phyloP scores from a whole-genome alignment of 2,888 invertebrate genomes.

The Lathronympha strigana region DNA sequence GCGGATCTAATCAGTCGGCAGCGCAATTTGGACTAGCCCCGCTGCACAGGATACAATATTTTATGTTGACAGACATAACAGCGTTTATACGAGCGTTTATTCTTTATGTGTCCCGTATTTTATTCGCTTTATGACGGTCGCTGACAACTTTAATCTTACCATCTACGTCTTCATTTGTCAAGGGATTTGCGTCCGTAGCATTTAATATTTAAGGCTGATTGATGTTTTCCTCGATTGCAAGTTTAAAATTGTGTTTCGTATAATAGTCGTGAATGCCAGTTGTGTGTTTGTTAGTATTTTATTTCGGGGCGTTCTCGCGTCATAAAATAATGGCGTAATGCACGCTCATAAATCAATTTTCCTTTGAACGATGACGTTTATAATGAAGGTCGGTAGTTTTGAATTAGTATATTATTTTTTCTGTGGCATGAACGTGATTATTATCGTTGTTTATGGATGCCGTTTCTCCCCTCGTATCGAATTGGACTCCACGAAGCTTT shows the following conservation, averaged over 20 bases:
- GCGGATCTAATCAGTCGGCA: slow-evolving; percentile 70
- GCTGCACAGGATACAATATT: slow-evolving; percentile 82
- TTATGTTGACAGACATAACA: slow-evolving; percentile 84
- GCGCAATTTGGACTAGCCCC: slow-evolving; percentile 77
- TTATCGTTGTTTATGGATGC: slow-evolving; percentile 64
- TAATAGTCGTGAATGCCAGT: slow-evolving; percentile 83
- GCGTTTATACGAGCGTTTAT: slow-evolving; percentile 83
- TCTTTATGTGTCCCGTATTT: slow-evolving; percentile 83
- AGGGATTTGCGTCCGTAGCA: slow-evolving; percentile 54
- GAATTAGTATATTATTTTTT: slow-evolving; percentile 67
- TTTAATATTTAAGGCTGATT: slow-evolving; percentile 44
- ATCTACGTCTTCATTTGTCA: slow-evolving; percentile 41
- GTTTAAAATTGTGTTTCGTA: slow-evolving; percentile 57
- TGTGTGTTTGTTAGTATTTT: slow-evolving; percentile 84
- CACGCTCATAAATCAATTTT: slow-evolving; percentile 81
- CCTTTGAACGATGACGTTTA: slow-evolving; percentile 79
- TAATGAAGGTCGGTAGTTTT: slow-evolving; percentile 77
- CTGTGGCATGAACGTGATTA: slow-evolving; percentile 61
- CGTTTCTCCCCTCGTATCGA: slow-evolving; percentile 43
- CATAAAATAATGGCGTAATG: slow-evolving; percentile 83
- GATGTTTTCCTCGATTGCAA: slow-evolving; percentile 41
- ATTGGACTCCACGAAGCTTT: slow-evolving; percentile 37
- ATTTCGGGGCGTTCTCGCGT: slow-evolving; percentile 82
- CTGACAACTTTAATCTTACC: slow-evolving; percentile 54
- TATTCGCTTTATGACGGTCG: slow-evolving; percentile 83